These are phyloP conservation scores for Elephas maximus DNA, from an alignment of 2,113 vertebrate species.

Conservation along the genomic window DNA sequence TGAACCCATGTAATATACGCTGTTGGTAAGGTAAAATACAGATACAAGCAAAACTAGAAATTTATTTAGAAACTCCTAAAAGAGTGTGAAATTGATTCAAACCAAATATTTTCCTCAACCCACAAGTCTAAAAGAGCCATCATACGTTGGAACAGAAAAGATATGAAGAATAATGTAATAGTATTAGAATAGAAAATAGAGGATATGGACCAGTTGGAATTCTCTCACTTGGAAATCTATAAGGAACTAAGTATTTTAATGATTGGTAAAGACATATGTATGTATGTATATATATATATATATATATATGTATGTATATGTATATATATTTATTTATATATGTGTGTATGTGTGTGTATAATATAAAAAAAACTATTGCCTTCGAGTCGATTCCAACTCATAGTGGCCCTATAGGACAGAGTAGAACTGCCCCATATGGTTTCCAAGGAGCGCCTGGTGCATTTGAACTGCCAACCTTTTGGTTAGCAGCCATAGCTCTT, in stretches of 20 bases:
- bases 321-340: too few species aligned
- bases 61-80: not conserved
- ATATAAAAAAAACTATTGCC: too few species aligned
- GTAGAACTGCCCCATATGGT: too few species aligned
- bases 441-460: too few species aligned
- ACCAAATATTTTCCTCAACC: constrained; percentile 1
- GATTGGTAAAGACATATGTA: not conserved
- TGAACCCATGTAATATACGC: not conserved
- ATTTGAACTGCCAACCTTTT: too few species aligned
- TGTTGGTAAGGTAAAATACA: not conserved
- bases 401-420: too few species aligned
- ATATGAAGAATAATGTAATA: not conserved
- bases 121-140: not conserved
- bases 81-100: not conserved
- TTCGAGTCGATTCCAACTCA: too few species aligned
- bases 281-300: too few species aligned
- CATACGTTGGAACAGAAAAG: not conserved
- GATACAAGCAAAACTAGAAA: not conserved
- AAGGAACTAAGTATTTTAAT: not conserved
- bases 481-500: too few species aligned
- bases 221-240: not conserved
- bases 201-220: not conserved
- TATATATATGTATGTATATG: too few species aligned
- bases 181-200: not conserved
- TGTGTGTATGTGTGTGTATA: too few species aligned